Base-by-base conservation (phyloP, 2,113 vertebrate genomes). In the Rhinopomastus cyanomelas region DNA sequence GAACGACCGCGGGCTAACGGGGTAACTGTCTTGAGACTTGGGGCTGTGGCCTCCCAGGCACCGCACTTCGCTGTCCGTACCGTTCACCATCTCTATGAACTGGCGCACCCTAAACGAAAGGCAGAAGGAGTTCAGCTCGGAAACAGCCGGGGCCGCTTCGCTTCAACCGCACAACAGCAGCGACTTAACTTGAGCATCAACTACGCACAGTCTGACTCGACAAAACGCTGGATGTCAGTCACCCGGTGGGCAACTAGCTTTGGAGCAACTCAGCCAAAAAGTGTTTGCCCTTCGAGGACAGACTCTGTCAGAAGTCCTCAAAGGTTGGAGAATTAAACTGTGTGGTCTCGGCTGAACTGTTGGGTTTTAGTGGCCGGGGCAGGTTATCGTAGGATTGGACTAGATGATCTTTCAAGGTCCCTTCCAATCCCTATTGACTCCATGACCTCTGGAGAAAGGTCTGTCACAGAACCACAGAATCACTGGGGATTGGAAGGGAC, bases 41-140 rank as follows among this genome's bases (percentile, higher is more conserved):
- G 99, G 99, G 96, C 99, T 99, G 90, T 99, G 98, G 51, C 98
- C 99, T 85, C 99, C 99, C 88, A 99, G 97, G 97, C 99, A 99
- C 66, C 99, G 97, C 76, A 99, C 99, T 97, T 99, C 99, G 30
- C 99, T 99, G 97, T 99, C 99, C 11, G 99, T 99, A 89, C 99
- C 99, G 15, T 99, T 99, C 97, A 99, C 99, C 99, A 99, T 99
- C 98, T 99, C 99, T 96, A 99, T 99, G 90, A 99, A 99, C 96
- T 99, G 99, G 85, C 99, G 98, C 89, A 99, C 99, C 98, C 99
- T 99, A 73, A 95, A 95, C 91, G 87, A 97, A 96, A 92, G 81
- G 96, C 59, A 86, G 30, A 84, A 74, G 27, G n/a, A 66, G 91
- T 96, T 95, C 89, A 95, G 87, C 81, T 73, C 72, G 80, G 68